Evolutionary conservation across 2,888 invertebrate species (phyloP).

Genomic region (Thera britannica): DNA sequence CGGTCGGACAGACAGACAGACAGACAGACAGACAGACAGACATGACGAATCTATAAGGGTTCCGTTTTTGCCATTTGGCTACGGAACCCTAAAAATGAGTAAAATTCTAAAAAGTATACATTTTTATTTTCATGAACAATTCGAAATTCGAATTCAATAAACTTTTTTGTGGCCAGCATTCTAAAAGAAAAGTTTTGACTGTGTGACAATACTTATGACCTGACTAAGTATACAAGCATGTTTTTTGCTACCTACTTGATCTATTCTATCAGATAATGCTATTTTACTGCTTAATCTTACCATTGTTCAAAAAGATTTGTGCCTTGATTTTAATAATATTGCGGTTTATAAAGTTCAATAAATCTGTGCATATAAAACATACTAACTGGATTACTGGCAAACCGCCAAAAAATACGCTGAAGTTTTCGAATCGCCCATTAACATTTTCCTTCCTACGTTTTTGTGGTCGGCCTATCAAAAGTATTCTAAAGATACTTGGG

Average conservation of each 20-base stretch:
- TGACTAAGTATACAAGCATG: neutral
- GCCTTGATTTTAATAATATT: constrained; percentile 49
- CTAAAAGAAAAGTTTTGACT: too few species aligned
- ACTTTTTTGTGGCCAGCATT: too few species aligned
- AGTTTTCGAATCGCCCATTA: constrained; percentile 5
- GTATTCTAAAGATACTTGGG: neutral
- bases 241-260: neutral
- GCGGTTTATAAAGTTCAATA: constrained; percentile 55
- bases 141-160: too few species aligned
- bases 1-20: too few species aligned
- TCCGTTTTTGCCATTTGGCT: too few species aligned
- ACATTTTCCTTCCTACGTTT: constrained; percentile 5
- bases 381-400: constrained; percentile 51
- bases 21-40: too few species aligned
- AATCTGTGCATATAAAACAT: constrained; percentile 56
- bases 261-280: neutral
- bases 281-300: constrained; percentile 11
- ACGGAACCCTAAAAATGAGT: too few species aligned
- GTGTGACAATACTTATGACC: too few species aligned
- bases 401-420: constrained; percentile 44
- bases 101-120: too few species aligned
- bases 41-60: too few species aligned
- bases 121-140: too few species aligned
- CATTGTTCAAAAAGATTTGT: constrained; percentile 44
- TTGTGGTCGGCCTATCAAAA: neutral